Evolutionary conservation across 2,113 vertebrate genomes (phyloP), one percentile per base, ranked within the genome.

Genomic region (Dascyllus trimaculatus): DNA sequence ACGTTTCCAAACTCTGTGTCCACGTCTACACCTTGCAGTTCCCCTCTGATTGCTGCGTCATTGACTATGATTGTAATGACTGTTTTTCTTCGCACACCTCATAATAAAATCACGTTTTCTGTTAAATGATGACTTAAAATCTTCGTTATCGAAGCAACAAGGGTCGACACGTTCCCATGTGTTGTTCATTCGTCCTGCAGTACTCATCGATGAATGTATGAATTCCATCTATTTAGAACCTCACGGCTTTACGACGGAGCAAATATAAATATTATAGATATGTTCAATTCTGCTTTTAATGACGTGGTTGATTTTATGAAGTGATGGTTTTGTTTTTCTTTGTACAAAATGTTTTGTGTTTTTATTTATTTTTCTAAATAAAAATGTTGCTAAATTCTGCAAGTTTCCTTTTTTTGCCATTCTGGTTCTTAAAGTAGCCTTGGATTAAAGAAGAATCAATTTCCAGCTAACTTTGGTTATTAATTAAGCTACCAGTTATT

Each of bases 321-420:
- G 80, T 87, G 64, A 71, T 72, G 29, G 57, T 86, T 80, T 87
- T 69, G 65, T 75, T 82, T 84, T 88, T 88, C 63, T 86, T 89
- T 87, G 89, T 87, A 87, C 26, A 84, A 75, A 84, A 86, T 72
- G 80, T 87, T 86, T 86, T 75, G 71, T 90, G 84, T 80, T 85
- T 84, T 85, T 86, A 94, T 93, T 91, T 92, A 92, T 92, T 94
- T 91, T 93, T 92, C 66, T 91, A 90, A 89, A 91, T 89, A 91
- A 93, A 88, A 62, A 22, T 51, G 45, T 82, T n/a, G 49, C 22
- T 59, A 64, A 74, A 72, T 77, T 35, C 61, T 60, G 24, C 26
- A n/a, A 4, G n/a, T n/a, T n/a, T 40, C 10, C 38, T 40, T 40
- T 15, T 35, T 35, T 10, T 59, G 49, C 22, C n/a, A 25, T 14